Evolutionary conservation across 1,140 invertebrate species (phyloP).

Genomic region (Zaprionus camerounensis): DNA sequence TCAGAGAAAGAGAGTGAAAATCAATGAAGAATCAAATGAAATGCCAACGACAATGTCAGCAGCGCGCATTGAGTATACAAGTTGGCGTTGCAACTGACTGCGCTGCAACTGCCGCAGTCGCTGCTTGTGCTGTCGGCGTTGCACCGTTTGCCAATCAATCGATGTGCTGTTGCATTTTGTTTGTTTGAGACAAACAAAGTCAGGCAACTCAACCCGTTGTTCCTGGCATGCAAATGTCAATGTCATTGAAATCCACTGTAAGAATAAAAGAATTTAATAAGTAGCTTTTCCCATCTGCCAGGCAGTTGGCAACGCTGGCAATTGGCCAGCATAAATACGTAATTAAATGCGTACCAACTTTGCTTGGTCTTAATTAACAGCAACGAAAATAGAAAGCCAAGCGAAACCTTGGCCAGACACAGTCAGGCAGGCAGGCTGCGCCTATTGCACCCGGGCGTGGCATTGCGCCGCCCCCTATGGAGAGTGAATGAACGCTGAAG

Average conservation of each 20-base stretch:
- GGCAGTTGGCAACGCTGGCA: constrained; percentile 30
- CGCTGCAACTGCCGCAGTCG: no score
- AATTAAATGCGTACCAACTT: constrained; percentile 71
- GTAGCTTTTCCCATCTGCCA: background rate
- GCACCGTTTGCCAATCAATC: constrained; percentile 63
- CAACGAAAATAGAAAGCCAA: constrained; percentile 79
- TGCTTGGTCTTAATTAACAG: constrained; percentile 71
- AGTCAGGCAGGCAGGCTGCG: background rate
- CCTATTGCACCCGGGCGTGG: constrained; percentile 6
- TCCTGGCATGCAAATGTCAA: constrained; percentile 73
- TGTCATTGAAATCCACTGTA: constrained; percentile 65
- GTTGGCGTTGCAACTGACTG: background rate
- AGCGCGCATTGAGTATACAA: constrained; percentile 16
- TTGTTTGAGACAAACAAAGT: constrained; percentile 48
- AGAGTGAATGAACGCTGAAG: constrained; percentile 79
- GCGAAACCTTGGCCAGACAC: constrained; percentile 71
- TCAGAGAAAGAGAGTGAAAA: constrained; percentile 8
- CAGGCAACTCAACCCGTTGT: constrained; percentile 9
- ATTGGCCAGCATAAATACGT: constrained; percentile 64
- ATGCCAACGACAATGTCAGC: constrained; percentile 65
- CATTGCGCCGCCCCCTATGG: background rate
- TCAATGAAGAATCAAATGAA: constrained; percentile 67
- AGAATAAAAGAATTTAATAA: constrained; percentile 61
- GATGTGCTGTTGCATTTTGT: constrained; percentile 68
- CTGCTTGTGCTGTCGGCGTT: background rate